phyloP scores from a whole-genome alignment of 2,113 vertebrate genomes.

The Pelvicachromis taeniatus region DNA sequence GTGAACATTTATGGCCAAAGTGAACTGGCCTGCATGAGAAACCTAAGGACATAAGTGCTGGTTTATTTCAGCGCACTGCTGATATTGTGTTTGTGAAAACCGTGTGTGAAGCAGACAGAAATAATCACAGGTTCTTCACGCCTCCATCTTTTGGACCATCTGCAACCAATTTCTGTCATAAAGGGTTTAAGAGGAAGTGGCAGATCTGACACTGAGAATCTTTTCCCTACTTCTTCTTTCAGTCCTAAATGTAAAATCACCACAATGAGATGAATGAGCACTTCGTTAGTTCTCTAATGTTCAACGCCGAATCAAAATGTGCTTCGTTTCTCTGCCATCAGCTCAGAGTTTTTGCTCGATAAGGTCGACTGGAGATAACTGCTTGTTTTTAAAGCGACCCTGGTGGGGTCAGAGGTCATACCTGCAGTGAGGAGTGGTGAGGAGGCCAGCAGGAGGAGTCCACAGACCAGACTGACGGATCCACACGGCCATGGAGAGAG shows the following conservation, averaged over 20 bases:
- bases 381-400: background rate
- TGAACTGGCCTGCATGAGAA: background rate
- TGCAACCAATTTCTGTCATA: background rate
- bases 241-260: background rate
- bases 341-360: background rate
- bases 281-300: background rate
- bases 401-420: slow-evolving; percentile 6
- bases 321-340: background rate
- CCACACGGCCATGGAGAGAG: slow-evolving; percentile 43
- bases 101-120: background rate
- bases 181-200: background rate
- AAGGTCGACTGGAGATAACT: background rate
- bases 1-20: background rate
- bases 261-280: background rate
- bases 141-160: background rate
- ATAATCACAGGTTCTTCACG: background rate
- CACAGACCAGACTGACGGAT: slow-evolving; percentile 40
- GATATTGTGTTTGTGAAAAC: background rate
- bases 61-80: background rate
- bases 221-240: background rate
- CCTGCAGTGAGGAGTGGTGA: slow-evolving; percentile 56
- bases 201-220: background rate
- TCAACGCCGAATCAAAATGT: background rate
- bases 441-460: slow-evolving; percentile 47
- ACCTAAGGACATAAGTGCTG: too few species aligned